Conservation (phyloP, 2,888 invertebrate genomes). For the Phortica okadai region DNA sequence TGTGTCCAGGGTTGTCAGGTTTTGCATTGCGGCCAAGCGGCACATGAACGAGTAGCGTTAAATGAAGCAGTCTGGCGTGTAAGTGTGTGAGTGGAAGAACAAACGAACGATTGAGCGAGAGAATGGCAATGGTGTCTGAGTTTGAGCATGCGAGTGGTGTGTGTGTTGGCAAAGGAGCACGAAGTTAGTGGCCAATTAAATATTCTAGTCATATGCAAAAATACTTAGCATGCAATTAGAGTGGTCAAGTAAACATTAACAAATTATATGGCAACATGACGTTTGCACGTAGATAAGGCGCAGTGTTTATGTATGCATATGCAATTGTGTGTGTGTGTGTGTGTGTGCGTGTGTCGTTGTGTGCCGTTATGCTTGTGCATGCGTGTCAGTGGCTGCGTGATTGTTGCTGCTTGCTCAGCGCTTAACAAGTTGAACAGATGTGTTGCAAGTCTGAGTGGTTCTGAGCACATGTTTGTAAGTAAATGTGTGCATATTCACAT, state of each 20-base stretch:
- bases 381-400: slow-evolving; percentile 30
- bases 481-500: neutral
- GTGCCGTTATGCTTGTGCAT: neutral
- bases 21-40: neutral
- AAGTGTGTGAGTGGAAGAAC: neutral
- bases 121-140: neutral
- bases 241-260: slow-evolving; percentile 70
- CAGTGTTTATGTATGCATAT: neutral
- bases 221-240: slow-evolving; percentile 69
- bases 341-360: slow-evolving; percentile 7
- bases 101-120: neutral
- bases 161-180: neutral
- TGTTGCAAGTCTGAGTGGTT: slow-evolving; percentile 28
- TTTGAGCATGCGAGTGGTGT: neutral
- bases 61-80: neutral
- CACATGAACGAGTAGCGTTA: neutral
- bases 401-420: slow-evolving; percentile 51
- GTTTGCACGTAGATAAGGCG: slow-evolving; percentile 34
- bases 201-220: slow-evolving; percentile 56
- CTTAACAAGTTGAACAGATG: slow-evolving; percentile 50
- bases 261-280: slow-evolving; percentile 68
- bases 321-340: slow-evolving; percentile 20
- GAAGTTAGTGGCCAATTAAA: slow-evolving; percentile 48
- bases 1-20: neutral
- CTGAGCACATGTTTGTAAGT: neutral